These are phyloP conservation scores for Vulpes vulpes DNA, from an alignment of 2,113 vertebrate species.

Conservation along the genomic window DNA sequence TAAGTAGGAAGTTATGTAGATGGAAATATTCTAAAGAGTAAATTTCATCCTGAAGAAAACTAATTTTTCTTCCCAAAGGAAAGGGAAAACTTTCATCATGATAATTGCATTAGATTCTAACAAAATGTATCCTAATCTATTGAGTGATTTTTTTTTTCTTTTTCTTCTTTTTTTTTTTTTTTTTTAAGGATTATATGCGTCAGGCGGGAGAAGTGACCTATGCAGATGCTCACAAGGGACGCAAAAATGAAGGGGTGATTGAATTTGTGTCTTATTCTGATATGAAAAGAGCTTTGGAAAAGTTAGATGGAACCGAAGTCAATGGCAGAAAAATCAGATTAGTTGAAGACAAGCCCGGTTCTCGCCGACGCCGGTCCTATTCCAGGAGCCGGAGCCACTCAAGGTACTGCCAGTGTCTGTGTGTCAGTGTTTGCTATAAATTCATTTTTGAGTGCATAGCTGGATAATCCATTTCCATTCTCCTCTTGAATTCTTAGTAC, in stretches of 20 bases:
- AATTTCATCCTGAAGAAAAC: conserved; percentile 15
- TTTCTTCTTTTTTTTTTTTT: not conserved
- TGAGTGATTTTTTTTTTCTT: not conserved
- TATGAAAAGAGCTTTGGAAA: conserved; percentile 99
- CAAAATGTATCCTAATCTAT: not conserved
- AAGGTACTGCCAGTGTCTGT: conserved; percentile 84
- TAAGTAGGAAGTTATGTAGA: not conserved
- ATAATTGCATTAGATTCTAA: not conserved
- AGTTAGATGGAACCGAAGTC: conserved; percentile 97
- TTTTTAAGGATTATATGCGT: conserved; percentile 96
- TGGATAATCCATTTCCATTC: not conserved
- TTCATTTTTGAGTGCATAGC: not conserved
- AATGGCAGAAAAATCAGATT: conserved; percentile 98
- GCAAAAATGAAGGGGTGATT: conserved; percentile 97
- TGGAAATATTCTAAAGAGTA: conserved; percentile 18
- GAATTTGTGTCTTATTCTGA: conserved; percentile 98
- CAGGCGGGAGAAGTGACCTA: conserved; percentile 99
- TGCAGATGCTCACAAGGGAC: conserved; percentile 97
- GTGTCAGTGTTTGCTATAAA: not conserved
- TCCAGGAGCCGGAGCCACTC: conserved; percentile 96
- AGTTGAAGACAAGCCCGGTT: conserved; percentile 97
- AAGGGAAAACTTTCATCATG: not conserved
- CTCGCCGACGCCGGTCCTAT: conserved; percentile 93
- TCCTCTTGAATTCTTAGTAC: not conserved
- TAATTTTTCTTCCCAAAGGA: not conserved